These are phyloP conservation scores for Parasteatoda lunata DNA, from an alignment of 2,888 invertebrate genomes.

Conservation along the genomic window DNA sequence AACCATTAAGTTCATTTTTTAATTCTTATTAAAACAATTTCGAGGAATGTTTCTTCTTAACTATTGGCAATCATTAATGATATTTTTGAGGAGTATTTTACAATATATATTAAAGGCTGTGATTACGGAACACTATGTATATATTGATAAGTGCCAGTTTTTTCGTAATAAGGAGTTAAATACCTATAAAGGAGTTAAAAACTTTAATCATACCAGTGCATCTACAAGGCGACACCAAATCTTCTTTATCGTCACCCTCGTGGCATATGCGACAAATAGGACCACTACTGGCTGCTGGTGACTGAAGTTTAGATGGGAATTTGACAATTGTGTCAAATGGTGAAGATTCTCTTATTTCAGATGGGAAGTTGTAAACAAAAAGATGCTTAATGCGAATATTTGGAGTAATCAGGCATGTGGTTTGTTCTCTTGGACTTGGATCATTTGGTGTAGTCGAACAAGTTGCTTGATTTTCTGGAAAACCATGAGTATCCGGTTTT, in stretches of 20 bases:
- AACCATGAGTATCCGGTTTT: not conserved
- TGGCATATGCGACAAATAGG: slow-evolving; percentile 77
- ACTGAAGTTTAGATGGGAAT: slow-evolving; percentile 16
- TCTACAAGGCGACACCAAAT: slow-evolving; percentile 78
- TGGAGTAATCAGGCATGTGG: slow-evolving; percentile 19
- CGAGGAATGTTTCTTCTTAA: too few relatives aligned
- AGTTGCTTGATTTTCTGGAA: not conserved
- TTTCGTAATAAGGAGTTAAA: too few relatives aligned
- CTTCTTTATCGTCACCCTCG: slow-evolving; percentile 76
- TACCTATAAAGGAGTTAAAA: too few relatives aligned
- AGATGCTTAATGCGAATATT: slow-evolving; percentile 43
- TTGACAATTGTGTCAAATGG: slow-evolving; percentile 22
- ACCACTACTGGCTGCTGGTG: slow-evolving; percentile 67
- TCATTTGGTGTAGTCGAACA: not conserved
- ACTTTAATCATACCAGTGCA: slow-evolving; percentile 74
- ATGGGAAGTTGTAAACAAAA: slow-evolving; percentile 50
- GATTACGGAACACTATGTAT: too few relatives aligned
- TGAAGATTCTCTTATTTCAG: slow-evolving; percentile 14
- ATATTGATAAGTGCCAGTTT: too few relatives aligned
- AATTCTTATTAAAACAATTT: too few relatives aligned
- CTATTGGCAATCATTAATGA: too few relatives aligned
- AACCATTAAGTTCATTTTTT: too few relatives aligned
- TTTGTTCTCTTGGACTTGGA: not conserved
- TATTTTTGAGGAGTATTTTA: too few relatives aligned
- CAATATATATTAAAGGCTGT: too few relatives aligned